Conservation (phyloP, 2,888 invertebrate species). For the Drosophila atripex region DNA sequence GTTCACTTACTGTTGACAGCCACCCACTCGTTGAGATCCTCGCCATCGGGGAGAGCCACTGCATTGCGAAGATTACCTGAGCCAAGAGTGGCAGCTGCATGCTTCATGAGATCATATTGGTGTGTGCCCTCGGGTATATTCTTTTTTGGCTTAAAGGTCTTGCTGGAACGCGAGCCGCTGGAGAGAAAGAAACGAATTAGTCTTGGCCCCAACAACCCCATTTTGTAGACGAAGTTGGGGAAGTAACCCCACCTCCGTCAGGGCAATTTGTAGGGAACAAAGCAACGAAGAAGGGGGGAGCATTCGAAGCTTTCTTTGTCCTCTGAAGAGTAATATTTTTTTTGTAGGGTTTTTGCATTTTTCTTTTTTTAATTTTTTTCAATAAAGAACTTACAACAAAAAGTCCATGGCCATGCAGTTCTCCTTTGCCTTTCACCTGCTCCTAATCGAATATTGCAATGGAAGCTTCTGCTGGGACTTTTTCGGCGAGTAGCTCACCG, state of each 20-base stretch:
- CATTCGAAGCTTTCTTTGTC: slow-evolving; percentile 48
- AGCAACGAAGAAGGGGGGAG: slow-evolving; percentile 25
- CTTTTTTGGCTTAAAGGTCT: slow-evolving; percentile 99
- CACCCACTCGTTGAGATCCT: slow-evolving; percentile 99
- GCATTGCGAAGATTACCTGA: slow-evolving; percentile 98
- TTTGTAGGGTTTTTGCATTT: slow-evolving; percentile 13
- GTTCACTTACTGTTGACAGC: slow-evolving; percentile 98
- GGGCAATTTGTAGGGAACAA: slow-evolving; percentile 39
- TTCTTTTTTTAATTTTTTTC: slow-evolving; percentile 1
- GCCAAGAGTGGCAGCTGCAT: slow-evolving; percentile 98
- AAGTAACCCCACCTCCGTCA: slow-evolving; percentile 19
- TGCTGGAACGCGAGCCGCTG: slow-evolving; percentile 90
- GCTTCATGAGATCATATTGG: slow-evolving; percentile 99
- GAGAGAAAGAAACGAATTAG: slow-evolving; percentile 6
- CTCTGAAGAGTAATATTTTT: slow-evolving; percentile 24
- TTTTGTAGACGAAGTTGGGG: slow-evolving; percentile 22
- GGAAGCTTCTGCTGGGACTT: slow-evolving; percentile 2
- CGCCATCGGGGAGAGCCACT: slow-evolving; percentile 98
- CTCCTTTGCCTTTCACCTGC: slow-evolving; percentile 46
- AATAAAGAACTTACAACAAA: slow-evolving; percentile 81
- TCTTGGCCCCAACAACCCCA: slow-evolving; percentile 40
- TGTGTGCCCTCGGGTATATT: slow-evolving; percentile 99
- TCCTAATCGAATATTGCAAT: slow-evolving; percentile 12
- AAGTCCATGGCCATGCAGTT: slow-evolving; percentile 81
- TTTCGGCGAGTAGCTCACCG: slow-evolving; percentile 14